Evolutionary conservation across 1,140 invertebrate species (phyloP).

Genomic region (Microplitis demolitor): DNA sequence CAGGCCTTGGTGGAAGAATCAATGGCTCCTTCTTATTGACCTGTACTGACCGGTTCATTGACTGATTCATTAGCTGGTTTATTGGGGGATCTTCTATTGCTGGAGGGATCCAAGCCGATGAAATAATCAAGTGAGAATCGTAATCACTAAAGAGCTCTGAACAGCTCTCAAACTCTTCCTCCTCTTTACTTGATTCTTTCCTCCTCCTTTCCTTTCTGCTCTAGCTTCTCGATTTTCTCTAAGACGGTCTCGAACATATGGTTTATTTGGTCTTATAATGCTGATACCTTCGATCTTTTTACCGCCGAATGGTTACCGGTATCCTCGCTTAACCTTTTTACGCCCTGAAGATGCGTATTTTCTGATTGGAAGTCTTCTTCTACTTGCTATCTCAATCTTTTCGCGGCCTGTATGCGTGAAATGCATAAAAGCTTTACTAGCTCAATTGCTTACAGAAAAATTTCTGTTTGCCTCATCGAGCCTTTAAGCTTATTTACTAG

Average conservation of each 20-base stretch:
- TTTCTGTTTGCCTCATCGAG: slow-evolving; percentile 18
- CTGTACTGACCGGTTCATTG: slow-evolving; percentile 2
- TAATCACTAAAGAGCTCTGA: not conserved
- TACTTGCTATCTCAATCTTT: not conserved
- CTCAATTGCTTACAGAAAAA: slow-evolving; percentile 8
- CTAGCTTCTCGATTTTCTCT: not conserved
- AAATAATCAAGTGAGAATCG: not conserved
- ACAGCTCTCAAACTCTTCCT: not conserved
- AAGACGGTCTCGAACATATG: not conserved
- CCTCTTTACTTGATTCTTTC: not conserved
- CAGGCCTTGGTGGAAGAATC: slow-evolving; percentile 28
- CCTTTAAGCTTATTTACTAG: slow-evolving; percentile 32
- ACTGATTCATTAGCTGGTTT: not conserved
- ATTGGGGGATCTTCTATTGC: not conserved
- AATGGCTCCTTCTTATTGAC: slow-evolving; percentile 31
- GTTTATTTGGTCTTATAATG: not conserved
- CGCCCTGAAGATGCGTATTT: not conserved
- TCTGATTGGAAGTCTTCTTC: not conserved
- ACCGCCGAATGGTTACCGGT: not conserved
- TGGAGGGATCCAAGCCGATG: not conserved
- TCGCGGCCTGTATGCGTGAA: slow-evolving; percentile 9
- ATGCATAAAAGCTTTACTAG: slow-evolving; percentile 17
- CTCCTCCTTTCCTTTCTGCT: not conserved
- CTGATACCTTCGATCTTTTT: not conserved
- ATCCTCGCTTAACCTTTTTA: not conserved